Conservation (phyloP, 2,113 vertebrate species). For the Percina caprodes region DNA sequence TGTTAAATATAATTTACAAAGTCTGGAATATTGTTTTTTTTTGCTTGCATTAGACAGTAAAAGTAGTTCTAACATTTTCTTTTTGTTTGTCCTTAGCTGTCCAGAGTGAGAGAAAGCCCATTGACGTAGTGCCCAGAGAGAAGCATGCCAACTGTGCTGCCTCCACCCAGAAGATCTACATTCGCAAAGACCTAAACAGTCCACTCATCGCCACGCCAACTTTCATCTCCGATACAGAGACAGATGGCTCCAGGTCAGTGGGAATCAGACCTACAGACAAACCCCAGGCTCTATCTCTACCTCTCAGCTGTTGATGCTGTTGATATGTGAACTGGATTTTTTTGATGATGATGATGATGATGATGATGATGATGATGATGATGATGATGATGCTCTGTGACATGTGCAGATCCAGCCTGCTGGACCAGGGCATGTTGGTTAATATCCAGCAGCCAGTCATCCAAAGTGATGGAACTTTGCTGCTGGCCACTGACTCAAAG, state of each 20-base stretch:
- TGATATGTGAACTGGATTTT: constrained; percentile 10
- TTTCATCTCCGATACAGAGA: constrained; percentile 95
- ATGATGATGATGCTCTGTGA: constrained; percentile 35
- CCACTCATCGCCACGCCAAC: constrained; percentile 97
- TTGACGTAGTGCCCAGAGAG: constrained; percentile 92
- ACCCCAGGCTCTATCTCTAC: not conserved
- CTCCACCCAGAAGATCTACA: constrained; percentile 98
- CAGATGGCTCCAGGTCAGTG: constrained; percentile 87
- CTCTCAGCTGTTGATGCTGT: not conserved
- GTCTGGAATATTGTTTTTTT: not conserved
- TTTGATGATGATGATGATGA: no score
- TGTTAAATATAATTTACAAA: not conserved
- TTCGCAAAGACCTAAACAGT: constrained; percentile 95
- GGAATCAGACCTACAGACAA: not conserved
- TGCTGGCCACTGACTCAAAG: constrained; percentile 93
- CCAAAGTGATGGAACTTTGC: constrained; percentile 93
- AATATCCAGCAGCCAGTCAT: constrained; percentile 98
- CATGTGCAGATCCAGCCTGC: constrained; percentile 88
- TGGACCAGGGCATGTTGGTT: constrained; percentile 98
- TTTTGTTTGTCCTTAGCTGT: constrained; percentile 86
- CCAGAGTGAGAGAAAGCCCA: constrained; percentile 97
- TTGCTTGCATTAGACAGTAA: not conserved
- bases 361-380: no score
- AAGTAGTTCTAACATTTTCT: not conserved
- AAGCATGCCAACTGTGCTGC: constrained; percentile 97